phyloP scores from a whole-genome alignment of 2,113 vertebrate genomes.

The Mesocricetus auratus region DNA sequence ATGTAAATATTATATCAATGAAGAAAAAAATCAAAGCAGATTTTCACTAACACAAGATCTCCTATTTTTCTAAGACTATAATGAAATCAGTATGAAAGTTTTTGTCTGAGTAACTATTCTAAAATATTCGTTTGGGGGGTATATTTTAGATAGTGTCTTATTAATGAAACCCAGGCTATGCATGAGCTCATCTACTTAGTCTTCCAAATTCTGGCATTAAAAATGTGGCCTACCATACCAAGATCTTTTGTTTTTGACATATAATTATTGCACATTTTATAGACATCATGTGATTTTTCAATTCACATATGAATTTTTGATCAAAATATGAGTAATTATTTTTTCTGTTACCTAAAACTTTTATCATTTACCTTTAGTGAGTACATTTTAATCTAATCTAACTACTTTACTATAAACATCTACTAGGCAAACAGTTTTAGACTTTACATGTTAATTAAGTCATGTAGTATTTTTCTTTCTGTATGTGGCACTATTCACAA shows the following conservation, averaged over 20 bases:
- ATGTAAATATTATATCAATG: constrained; percentile 31
- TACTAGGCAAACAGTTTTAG: background rate
- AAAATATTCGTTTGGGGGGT: background rate
- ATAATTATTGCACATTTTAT: background rate
- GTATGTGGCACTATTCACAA: background rate
- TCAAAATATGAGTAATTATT: background rate
- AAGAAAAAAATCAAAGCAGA: constrained; percentile 27
- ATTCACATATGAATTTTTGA: background rate
- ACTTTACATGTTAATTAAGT: background rate
- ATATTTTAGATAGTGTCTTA: background rate
- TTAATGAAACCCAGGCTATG: background rate
- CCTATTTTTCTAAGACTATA: background rate
- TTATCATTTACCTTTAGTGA: background rate
- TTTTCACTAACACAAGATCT: background rate
- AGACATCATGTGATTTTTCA: background rate
- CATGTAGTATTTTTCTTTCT: background rate
- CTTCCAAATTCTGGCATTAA: background rate
- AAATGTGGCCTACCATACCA: background rate
- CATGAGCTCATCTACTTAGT: background rate
- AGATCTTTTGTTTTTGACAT: background rate
- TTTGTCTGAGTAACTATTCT: background rate
- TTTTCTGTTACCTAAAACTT: background rate
- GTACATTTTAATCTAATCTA: background rate
- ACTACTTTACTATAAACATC: background rate
- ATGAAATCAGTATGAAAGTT: constrained; percentile 33